Base-by-base conservation (phyloP, 2,888 invertebrate species). In the Unio pictorum region DNA sequence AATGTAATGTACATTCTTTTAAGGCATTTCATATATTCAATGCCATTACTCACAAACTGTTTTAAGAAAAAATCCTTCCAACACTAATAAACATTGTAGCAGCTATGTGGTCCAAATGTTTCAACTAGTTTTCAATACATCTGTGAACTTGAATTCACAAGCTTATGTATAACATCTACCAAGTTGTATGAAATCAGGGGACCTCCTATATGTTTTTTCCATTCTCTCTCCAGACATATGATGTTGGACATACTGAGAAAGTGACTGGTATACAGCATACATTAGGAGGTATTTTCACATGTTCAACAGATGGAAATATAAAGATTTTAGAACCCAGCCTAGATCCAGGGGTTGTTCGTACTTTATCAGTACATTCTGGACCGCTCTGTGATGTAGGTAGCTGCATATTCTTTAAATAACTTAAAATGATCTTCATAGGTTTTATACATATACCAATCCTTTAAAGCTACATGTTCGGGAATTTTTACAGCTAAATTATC, bases 251-350 rank as follows among this genome's bases (percentile, higher is more conserved):
- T 68, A 78, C 64, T 5, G 81, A 81, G 8, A 84, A 85, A 74
- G 69, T 88, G 70, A 87, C 86, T 1, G 84, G 86, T 0, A 76
- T 88, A 20, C 69, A 78, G 0, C 82, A 85, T 72, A 84, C 84
- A n/a, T 74, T 74, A 55, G 88, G 88, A 15, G 85, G 86, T 15
- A 68, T 88, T 56, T 87, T 83, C 71, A 88, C 88, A 6, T 83
- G 85, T 61, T 87, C 85, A 55, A 84, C 84, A 6, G 88, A 89
- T 70, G 75, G 72, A 15, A 79, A 75, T 0, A 69, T 88, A 45
- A 84, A 84, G 67, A 81, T 88, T 11, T 66, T 84, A n/a, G 83
- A 88, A 61, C 88, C 88, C 3, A 83, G 65, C 34, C 67, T 75
- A 30, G 74, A 87, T 17, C 88, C 88, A 5, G 74, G 65, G 20